Evolutionary conservation across 1,140 invertebrate genomes (phyloP).

Genomic region (Tetramorium simillimum): DNA sequence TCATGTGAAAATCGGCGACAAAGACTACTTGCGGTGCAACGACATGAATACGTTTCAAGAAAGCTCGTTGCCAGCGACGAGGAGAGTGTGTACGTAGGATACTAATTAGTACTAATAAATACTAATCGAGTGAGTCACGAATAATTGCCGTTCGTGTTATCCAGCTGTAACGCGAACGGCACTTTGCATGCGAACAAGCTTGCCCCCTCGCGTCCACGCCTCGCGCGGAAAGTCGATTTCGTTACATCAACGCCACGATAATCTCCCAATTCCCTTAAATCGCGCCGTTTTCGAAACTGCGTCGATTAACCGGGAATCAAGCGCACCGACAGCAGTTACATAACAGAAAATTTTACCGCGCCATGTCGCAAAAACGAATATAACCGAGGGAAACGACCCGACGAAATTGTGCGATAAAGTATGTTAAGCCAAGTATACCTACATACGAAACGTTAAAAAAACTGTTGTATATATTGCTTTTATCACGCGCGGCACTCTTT

Average conservation of each 20-base stretch:
- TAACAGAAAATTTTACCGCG: slow-evolving; percentile 27
- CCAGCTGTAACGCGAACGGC: slow-evolving; percentile 28
- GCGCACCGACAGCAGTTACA: slow-evolving; percentile 16
- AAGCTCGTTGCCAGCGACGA: not conserved
- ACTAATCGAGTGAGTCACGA: slow-evolving; percentile 35
- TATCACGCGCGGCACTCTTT: slow-evolving; percentile 2
- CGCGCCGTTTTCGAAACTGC: slow-evolving; percentile 22
- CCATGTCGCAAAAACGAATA: not conserved
- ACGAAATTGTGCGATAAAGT: not conserved
- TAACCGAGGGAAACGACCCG: not conserved
- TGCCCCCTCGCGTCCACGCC: slow-evolving; percentile 20
- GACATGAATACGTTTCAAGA: not conserved
- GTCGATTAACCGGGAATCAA: slow-evolving; percentile 20
- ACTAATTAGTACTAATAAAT: slow-evolving; percentile 30
- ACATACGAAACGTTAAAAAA: not conserved
- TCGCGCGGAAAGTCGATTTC: slow-evolving; percentile 35
- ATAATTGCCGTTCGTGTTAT: slow-evolving; percentile 41
- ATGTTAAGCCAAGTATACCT: not conserved
- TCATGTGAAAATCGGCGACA: slow-evolving; percentile 25
- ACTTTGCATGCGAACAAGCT: slow-evolving; percentile 50
- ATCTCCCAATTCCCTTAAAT: slow-evolving; percentile 53
- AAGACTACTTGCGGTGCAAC: not conserved
- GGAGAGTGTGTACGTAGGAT: not conserved
- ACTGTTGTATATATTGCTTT: not conserved
- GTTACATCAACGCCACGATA: slow-evolving; percentile 25